Evolutionary conservation across 2,113 vertebrate species (phyloP).

Genomic region (Vidua macroura): DNA sequence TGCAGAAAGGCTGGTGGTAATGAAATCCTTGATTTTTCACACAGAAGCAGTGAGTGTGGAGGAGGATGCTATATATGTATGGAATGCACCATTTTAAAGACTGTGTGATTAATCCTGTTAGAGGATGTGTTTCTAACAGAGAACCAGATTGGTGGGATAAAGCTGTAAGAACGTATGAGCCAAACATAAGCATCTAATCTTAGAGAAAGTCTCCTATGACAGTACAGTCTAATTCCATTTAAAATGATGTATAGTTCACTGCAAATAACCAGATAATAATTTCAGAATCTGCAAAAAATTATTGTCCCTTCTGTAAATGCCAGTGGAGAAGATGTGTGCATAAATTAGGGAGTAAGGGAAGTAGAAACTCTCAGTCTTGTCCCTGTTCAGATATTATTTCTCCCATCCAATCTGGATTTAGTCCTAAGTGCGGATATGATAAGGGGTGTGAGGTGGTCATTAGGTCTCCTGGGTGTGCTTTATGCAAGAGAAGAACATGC

Average conservation of each 20-base stretch:
- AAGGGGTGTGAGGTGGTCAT: neutral
- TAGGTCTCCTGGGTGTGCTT: neutral
- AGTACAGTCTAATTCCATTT: neutral
- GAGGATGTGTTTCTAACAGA: neutral
- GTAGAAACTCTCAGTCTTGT: neutral
- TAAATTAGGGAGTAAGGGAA: neutral
- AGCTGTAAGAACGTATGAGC: neutral
- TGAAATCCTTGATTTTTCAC: neutral
- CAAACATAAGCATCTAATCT: conserved; percentile 2
- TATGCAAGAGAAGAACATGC: neutral
- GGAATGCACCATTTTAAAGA: conserved; percentile 15
- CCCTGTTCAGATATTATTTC: neutral
- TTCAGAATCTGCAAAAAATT: neutral
- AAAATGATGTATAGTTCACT: neutral
- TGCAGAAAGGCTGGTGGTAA: neutral
- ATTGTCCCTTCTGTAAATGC: neutral
- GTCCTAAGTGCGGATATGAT: neutral
- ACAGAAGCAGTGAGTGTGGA: neutral
- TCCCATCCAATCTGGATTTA: neutral
- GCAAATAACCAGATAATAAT: neutral
- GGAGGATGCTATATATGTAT: neutral
- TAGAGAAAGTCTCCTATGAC: neutral
- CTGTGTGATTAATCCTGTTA: conserved; percentile 21
- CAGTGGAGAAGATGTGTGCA: neutral
- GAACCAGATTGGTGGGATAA: conserved; percentile 3